A percentile compares a stretch with the other conserved stretches of the same genome.
phyloP scores from a whole-genome alignment of 2,113 vertebrate genomes.

The Epinephelus fuscoguttatus region DNA sequence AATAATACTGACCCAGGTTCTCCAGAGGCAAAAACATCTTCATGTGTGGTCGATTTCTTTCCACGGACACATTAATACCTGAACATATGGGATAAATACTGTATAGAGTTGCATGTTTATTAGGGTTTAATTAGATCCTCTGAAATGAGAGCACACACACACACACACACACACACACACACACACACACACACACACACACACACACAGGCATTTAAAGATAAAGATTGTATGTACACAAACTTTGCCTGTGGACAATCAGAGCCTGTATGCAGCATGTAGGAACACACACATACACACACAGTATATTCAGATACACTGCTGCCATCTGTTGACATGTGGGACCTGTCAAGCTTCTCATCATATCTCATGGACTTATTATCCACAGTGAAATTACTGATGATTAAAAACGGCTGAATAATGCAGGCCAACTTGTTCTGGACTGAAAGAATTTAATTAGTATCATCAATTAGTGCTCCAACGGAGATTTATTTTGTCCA shows the following conservation, averaged over 20 bases:
- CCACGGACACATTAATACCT: not conserved
- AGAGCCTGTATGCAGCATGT: not conserved
- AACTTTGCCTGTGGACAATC: not conserved
- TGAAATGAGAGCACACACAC: not conserved
- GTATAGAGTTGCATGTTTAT: constrained; percentile 17
- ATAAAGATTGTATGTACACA: not conserved
- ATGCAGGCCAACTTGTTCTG: constrained; percentile 41
- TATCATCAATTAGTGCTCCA: constrained; percentile 1
- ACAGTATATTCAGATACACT: constrained; percentile 10
- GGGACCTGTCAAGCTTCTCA: constrained; percentile 28
- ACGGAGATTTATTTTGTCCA: constrained; percentile 30
- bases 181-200: not conserved
- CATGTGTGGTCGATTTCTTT: not conserved
- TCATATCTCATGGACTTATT: constrained; percentile 19
- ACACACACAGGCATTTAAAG: too few relatives aligned
- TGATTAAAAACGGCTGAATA: constrained; percentile 36
- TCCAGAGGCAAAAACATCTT: not conserved
- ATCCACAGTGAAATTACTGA: constrained; percentile 27
- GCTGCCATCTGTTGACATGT: constrained; percentile 59
- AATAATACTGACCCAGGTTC: constrained; percentile 26
- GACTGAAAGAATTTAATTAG: constrained; percentile 27
- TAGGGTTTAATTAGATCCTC: constrained; percentile 34
- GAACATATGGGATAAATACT: not conserved
- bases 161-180: not conserved
- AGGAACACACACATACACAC: not conserved